Base-by-base conservation (phyloP, 2,113 vertebrate genomes). In the Noctilio leporinus region DNA sequence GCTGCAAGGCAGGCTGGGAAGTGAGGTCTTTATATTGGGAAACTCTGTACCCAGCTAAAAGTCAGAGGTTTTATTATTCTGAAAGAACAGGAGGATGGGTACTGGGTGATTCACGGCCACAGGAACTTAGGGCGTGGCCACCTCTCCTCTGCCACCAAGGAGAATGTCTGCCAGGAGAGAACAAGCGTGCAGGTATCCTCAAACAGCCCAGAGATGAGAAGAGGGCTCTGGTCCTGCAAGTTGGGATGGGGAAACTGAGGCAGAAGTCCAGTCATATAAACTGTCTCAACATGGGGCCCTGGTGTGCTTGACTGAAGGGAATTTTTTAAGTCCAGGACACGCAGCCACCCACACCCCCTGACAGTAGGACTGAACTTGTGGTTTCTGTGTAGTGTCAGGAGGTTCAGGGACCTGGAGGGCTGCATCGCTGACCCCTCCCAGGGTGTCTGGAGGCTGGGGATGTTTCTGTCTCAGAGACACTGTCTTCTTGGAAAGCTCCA, bases 121-220 rank as follows among this genome's bases (percentile, higher is more conserved):
- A 20, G 72, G 30, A 40, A 22, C n/a, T 0, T 0, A 2, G 67
- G 59, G 16, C 1, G 0, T 10, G 65, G 64, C 55, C 10, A 11
- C 22, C 67, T 33, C 2, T 3, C 9, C 11, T 4, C 38, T 35
- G 10, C 30, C 47, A 2, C 55, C 43, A 9, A 43, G 76, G 15
- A 67, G 82, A 38, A 20, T 1, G 5, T 15, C 55, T 47, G 10
- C 43, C 33, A 4, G 40, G 77, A 75, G 47, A 33, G 82, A 49
- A 16, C n/a, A 84, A 49, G 70, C 19, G 3, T 22, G 45, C 35
- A 28, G 40, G 38, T 28, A 35, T 75, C 57, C 92, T 89, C 38
- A 9, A 0, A 40, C 12, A 22, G 47, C 78, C 65, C 26, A 45
- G 72, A 70, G 16, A n/a, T 45, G 3, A 65, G 20, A 24, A 16